A percentile compares a stretch with the other conserved stretches of the same genome.
Conservation (phyloP, 1,140 invertebrate species). For the Drosophila sproati region DNA sequence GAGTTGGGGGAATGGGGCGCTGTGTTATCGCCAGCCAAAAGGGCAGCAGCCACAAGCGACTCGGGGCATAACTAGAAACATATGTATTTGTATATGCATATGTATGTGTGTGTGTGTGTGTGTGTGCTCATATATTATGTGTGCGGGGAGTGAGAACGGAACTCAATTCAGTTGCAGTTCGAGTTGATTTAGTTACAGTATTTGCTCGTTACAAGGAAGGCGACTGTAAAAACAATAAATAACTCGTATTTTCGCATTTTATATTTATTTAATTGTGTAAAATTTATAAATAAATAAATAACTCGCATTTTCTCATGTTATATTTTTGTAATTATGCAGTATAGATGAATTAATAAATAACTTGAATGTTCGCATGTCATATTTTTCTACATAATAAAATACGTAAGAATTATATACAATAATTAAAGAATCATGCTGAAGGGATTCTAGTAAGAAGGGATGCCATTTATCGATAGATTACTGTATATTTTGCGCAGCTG, state of each 20-base stretch:
- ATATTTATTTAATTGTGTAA: no score
- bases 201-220: background rate
- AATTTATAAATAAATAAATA: no score
- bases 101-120: conserved; percentile 4
- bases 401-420: no score
- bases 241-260: no score
- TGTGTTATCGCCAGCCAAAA: conserved; percentile 32
- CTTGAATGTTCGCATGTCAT: no score
- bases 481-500: conserved; percentile 19
- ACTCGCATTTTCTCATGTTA: no score
- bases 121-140: conserved; percentile 8
- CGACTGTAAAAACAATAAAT: no score
- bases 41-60: conserved; percentile 40
- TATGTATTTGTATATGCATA: background rate
- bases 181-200: conserved; percentile 6
- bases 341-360: no score
- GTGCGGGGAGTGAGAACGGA: background rate
- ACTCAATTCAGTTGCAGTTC: background rate
- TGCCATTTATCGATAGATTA: background rate
- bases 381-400: no score
- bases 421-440: no score
- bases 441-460: no score
- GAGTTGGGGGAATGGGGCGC: background rate
- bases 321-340: no score
- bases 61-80: conserved; percentile 21